Percentiles rank a stretch among this genome's conserved stretches.
Evolutionary conservation across 53 echinoderm and acorn worm species (phyloP).

Genomic region (Henricia sp.): DNA sequence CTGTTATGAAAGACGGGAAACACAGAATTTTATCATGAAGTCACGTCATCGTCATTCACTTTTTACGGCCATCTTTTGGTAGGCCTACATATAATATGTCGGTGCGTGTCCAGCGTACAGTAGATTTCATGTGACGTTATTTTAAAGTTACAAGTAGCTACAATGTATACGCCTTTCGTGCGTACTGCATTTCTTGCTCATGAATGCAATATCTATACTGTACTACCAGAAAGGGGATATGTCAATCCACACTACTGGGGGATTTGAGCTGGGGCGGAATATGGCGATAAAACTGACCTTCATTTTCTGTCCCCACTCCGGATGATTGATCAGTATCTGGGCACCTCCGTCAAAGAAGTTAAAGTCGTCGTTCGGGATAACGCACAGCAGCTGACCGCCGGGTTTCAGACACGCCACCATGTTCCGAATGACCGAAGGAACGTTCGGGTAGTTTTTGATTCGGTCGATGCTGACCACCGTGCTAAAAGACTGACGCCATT

Average conservation of each 20-base stretch:
- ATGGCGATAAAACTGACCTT: not conserved
- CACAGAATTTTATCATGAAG: too few relatives aligned
- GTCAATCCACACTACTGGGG: not conserved
- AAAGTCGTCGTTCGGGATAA: slow-evolving; percentile 18
- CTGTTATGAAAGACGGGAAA: slow-evolving; percentile 10
- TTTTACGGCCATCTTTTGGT: too few relatives aligned
- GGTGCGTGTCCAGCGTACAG: too few relatives aligned
- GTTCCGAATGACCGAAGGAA: slow-evolving; percentile 1
- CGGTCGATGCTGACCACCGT: slow-evolving; percentile 24
- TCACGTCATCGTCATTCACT: too few relatives aligned
- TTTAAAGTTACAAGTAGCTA: too few relatives aligned
- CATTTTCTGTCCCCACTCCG: slow-evolving; percentile 14
- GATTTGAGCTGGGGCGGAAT: not conserved
- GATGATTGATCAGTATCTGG: slow-evolving; percentile 8
- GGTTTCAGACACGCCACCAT: slow-evolving; percentile 20
- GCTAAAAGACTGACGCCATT: slow-evolving; percentile 12
- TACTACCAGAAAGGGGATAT: too few relatives aligned
- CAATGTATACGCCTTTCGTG: too few relatives aligned
- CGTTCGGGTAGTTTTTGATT: slow-evolving; percentile 17
- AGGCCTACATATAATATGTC: too few relatives aligned
- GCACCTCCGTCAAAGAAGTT: slow-evolving; percentile 25
- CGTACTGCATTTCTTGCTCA: too few relatives aligned
- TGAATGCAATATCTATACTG: too few relatives aligned
- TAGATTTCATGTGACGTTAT: too few relatives aligned
- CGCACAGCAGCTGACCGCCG: slow-evolving; percentile 9